phyloP scores from a whole-genome alignment of 2,113 vertebrate species.

The Macrotus californicus region DNA sequence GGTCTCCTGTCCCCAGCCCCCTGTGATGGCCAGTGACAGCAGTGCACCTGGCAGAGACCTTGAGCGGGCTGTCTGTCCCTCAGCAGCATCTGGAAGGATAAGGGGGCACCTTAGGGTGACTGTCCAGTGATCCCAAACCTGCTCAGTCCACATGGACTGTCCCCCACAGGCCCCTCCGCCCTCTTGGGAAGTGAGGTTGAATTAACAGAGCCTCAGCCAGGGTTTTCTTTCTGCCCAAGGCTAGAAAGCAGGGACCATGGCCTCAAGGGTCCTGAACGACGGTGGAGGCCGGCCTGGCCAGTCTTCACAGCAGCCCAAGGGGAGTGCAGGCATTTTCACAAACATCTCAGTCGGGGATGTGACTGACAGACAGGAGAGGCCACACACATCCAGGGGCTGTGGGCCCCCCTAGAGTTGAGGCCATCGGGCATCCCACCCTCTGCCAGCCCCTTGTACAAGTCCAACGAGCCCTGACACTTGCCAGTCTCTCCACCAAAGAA shows the following conservation, averaged over 20 bases:
- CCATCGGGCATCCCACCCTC: fast-evolving
- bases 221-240: not conserved
- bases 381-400: not conserved
- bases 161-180: fast-evolving
- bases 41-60: not conserved
- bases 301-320: not conserved
- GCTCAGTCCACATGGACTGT: fast-evolving
- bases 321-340: not conserved
- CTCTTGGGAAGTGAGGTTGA: fast-evolving
- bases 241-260: fast-evolving
- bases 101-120: fast-evolving
- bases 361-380: not conserved
- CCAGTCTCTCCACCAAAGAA: not conserved
- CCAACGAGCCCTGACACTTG: fast-evolving
- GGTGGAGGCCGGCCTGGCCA: not conserved
- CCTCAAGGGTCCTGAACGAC: not conserved
- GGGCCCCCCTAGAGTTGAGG: not conserved
- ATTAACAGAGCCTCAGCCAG: not conserved
- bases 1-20: not conserved
- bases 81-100: not conserved
- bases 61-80: not conserved
- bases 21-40: fast-evolving
- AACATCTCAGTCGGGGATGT: not conserved
- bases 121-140: fast-evolving
- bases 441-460: no score